Conservation (phyloP, 2,888 invertebrate species). For the Pinctada fucata region DNA sequence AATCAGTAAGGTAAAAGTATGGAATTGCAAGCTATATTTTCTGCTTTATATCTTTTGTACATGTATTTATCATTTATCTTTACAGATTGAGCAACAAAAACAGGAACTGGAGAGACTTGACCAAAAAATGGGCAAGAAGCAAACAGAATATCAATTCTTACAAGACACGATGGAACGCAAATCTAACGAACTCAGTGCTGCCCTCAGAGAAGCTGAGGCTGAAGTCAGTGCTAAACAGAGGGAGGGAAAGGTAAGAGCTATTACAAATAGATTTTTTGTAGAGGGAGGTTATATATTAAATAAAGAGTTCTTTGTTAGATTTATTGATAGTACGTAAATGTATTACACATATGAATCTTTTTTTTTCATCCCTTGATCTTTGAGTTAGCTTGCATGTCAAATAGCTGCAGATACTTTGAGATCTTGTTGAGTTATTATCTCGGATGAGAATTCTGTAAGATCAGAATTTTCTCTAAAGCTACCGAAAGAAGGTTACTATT, state of each 20-base stretch:
- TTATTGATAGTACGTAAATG: no score
- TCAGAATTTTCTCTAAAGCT: no score
- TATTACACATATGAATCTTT: no score
- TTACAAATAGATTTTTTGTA: background rate
- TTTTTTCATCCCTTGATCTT: no score
- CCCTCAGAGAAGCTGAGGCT: conserved; percentile 68
- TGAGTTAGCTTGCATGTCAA: no score
- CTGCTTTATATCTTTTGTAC: background rate
- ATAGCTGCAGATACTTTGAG: no score
- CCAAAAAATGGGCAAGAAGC: conserved; percentile 65
- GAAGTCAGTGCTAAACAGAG: conserved; percentile 66
- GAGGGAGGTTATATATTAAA: no score
- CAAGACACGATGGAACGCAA: conserved; percentile 65
- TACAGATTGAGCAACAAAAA: conserved; percentile 63
- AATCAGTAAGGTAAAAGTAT: no score
- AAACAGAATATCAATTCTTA: conserved; percentile 67
- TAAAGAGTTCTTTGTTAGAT: no score
- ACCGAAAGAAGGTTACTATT: no score
- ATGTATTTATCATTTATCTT: conserved; percentile 1
- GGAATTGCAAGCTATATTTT: background rate
- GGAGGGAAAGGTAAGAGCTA: conserved; percentile 65
- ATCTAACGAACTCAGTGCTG: conserved; percentile 61
- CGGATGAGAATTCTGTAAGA: no score
- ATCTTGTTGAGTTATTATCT: no score
- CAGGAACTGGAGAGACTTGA: conserved; percentile 67